Evolutionary conservation across 2,888 invertebrate species (phyloP).

Genomic region (Hartigia nigra): DNA sequence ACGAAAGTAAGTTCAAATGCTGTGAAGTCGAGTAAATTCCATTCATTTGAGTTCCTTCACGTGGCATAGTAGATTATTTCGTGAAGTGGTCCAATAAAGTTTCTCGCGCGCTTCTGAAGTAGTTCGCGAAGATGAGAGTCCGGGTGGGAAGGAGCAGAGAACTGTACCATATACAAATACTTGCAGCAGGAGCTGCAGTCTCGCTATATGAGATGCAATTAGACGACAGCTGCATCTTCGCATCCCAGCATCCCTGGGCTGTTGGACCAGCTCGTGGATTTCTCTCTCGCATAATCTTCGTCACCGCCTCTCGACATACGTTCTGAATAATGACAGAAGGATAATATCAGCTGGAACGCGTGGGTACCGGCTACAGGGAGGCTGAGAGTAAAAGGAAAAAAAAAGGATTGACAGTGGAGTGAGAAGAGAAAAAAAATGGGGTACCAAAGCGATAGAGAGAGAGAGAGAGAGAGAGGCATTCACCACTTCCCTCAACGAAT

Average conservation of each 20-base stretch:
- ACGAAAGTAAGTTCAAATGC: neutral
- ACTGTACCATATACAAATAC: neutral
- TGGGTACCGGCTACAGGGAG: neutral
- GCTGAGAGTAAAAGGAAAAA: neutral
- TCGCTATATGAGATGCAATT: slow-evolving; percentile 47
- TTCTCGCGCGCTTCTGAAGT: slow-evolving; percentile 45
- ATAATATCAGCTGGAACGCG: slow-evolving; percentile 15
- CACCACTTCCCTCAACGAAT: slow-evolving; percentile 34
- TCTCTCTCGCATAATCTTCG: slow-evolving; percentile 12
- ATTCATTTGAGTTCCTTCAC: neutral
- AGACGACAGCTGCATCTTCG: slow-evolving; percentile 28
- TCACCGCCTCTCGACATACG: slow-evolving; percentile 14
- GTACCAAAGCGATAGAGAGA: slow-evolving; percentile 13
- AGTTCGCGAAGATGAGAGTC: slow-evolving; percentile 27
- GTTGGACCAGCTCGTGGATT: neutral
- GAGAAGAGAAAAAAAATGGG: neutral
- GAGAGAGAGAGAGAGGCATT: slow-evolving; percentile 39
- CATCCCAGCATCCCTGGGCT: neutral
- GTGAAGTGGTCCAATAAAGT: slow-evolving; percentile 48
- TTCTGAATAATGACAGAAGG: slow-evolving; percentile 16
- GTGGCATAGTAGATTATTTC: slow-evolving; percentile 23
- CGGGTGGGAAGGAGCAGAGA: slow-evolving; percentile 3
- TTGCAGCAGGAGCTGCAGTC: slow-evolving; percentile 31
- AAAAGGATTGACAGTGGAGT: neutral
- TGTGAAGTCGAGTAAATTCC: neutral